Conservation (phyloP, 1,140 invertebrate genomes). For the Cotesia glomerata region DNA sequence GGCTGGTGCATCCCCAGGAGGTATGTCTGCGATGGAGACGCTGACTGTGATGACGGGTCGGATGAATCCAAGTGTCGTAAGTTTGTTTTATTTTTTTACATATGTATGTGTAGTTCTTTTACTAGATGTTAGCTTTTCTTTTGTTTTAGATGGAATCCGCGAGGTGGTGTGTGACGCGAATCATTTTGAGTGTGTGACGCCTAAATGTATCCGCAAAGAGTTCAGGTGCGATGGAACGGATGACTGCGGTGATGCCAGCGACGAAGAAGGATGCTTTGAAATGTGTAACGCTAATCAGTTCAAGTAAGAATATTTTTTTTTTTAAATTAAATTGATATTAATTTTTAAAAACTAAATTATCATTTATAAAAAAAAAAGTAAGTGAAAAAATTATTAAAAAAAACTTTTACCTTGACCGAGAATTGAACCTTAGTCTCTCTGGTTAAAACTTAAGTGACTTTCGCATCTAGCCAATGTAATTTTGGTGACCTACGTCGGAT, state of each 20-base stretch:
- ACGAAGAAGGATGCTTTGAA: constrained; percentile 74
- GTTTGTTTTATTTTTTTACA: constrained; percentile 29
- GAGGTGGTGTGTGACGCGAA: constrained; percentile 68
- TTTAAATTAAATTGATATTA: too few species aligned
- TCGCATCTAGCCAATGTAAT: too few species aligned
- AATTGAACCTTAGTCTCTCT: neutral
- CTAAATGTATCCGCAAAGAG: constrained; percentile 72
- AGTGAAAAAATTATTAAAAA: too few species aligned
- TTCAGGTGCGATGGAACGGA: constrained; percentile 87
- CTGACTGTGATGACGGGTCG: constrained; percentile 69
- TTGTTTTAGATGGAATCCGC: constrained; percentile 25
- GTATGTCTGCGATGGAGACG: constrained; percentile 68
- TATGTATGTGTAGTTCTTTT: too few species aligned
- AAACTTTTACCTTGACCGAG: neutral
- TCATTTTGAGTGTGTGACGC: constrained; percentile 75
- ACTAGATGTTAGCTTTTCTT: neutral
- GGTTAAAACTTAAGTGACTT: neutral
- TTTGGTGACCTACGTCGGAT: too few species aligned
- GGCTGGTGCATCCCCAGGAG: constrained; percentile 71
- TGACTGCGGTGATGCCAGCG: constrained; percentile 88
- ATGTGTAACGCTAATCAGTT: constrained; percentile 69
- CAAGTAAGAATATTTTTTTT: constrained; percentile 61
- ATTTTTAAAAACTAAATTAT: too few species aligned
- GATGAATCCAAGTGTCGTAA: constrained; percentile 68
- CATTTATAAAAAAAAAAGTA: constrained; percentile 8